Percentiles rank a stretch among this genome's conserved stretches.
Evolutionary conservation across 2,113 vertebrate genomes (phyloP).

Genomic region (Ageneiosus marmoratus): DNA sequence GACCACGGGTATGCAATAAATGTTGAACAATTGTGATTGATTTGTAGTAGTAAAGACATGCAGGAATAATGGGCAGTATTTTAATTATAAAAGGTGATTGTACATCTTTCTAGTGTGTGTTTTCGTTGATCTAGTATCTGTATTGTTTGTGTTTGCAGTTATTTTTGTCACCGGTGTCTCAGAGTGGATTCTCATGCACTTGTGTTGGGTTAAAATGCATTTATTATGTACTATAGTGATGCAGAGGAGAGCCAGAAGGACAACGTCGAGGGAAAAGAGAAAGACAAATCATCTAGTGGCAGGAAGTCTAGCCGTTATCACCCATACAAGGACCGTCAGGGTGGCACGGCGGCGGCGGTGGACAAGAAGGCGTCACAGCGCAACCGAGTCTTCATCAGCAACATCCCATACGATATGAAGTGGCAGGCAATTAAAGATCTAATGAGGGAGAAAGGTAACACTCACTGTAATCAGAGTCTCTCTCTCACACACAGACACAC

Average conservation of each 20-base stretch:
- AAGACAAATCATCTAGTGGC: constrained; percentile 83
- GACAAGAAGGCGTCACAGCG: constrained; percentile 88
- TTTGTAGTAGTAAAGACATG: not conserved
- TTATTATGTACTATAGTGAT: constrained; percentile 63
- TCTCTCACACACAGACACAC: constrained; percentile 16
- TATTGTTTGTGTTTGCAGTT: not conserved
- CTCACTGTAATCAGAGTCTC: constrained; percentile 32
- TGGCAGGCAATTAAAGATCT: constrained; percentile 99
- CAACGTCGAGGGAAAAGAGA: constrained; percentile 84
- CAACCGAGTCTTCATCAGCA: constrained; percentile 97
- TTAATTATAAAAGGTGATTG: not conserved
- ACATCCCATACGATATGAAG: constrained; percentile 98
- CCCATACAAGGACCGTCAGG: constrained; percentile 98
- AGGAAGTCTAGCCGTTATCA: constrained; percentile 86
- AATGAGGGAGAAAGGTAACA: constrained; percentile 98
- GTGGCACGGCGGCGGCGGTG: constrained; percentile 75
- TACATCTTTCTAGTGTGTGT: not conserved
- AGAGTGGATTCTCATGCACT: too few relatives aligned
- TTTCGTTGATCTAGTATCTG: too few relatives aligned
- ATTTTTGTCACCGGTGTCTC: too few relatives aligned
- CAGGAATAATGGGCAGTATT: not conserved
- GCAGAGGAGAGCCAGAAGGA: constrained; percentile 71
- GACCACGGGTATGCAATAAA: not conserved
- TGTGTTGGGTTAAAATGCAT: too few relatives aligned
- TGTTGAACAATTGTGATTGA: not conserved